Evolutionary conservation across 2,113 vertebrate species (phyloP).

Genomic region (Lates calcarifer): DNA sequence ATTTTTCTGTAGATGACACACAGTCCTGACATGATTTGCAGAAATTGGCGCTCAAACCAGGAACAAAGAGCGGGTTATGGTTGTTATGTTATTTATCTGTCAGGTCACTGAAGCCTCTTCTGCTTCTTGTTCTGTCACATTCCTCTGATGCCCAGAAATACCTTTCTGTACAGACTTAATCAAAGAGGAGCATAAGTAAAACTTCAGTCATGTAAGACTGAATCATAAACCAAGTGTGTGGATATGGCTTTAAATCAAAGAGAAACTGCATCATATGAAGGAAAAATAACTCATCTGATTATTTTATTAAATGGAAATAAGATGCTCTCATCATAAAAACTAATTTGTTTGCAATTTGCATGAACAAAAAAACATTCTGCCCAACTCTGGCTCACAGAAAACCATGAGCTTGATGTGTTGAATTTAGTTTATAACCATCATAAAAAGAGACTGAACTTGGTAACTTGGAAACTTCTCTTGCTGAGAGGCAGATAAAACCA

Average conservation of each 20-base stretch:
- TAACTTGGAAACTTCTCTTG: not conserved
- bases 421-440: not conserved
- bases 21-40: not conserved
- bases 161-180: not conserved
- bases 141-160: not conserved
- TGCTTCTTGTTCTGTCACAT: not conserved
- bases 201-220: no score
- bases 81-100: not conserved
- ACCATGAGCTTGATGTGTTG: not conserved
- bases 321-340: not conserved
- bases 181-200: not conserved
- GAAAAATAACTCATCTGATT: not conserved
- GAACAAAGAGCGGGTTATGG: no score
- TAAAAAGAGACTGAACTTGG: not conserved
- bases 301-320: no score
- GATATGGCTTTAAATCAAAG: not conserved
- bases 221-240: no score
- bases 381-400: not conserved
- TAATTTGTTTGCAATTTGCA: no score
- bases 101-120: not conserved
- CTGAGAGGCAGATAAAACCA: no score
- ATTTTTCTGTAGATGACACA: accelerated
- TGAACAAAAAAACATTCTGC: not conserved
- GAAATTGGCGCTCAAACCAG: not conserved
- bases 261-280: not conserved